phyloP scores from a whole-genome alignment of 2,797 vertebrate species.

The Vespertilio murinus region DNA sequence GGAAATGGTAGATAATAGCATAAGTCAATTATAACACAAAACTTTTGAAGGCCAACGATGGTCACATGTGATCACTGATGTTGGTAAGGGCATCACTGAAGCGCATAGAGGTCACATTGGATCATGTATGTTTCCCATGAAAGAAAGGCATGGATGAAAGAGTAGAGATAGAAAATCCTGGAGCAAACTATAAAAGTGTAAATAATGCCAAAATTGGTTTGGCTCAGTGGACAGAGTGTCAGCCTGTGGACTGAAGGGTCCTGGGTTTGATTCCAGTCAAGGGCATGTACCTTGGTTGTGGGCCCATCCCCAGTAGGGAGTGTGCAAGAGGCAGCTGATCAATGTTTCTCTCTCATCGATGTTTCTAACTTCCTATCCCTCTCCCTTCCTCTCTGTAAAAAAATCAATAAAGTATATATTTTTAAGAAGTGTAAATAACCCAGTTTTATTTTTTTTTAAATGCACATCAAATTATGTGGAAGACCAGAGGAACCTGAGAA shows the following conservation, averaged over 20 bases:
- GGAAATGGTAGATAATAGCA: background rate
- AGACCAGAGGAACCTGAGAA: background rate
- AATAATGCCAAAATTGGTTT: background rate
- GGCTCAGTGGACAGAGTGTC: too few species aligned
- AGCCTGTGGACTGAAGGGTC: too few species aligned
- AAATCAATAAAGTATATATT: too few species aligned
- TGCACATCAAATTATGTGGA: background rate
- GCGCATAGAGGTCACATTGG: accelerated
- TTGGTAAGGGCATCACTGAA: background rate
- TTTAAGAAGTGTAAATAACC: background rate
- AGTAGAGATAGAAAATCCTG: accelerated
- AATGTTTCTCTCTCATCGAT: too few species aligned
- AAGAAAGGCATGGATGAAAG: background rate
- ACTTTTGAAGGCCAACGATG: background rate
- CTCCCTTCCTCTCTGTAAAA: too few species aligned
- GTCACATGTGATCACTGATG: background rate
- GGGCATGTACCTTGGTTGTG: too few species aligned
- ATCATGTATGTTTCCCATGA: background rate
- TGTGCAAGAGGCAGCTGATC: too few species aligned
- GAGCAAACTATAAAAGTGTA: too few species aligned
- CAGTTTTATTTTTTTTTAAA: background rate
- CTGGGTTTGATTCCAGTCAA: too few species aligned
- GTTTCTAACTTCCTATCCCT: too few species aligned
- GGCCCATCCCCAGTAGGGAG: too few species aligned
- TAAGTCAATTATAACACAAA: background rate